Conservation (phyloP, 2,797 vertebrate genomes). For the Hozukius guyotensis region DNA sequence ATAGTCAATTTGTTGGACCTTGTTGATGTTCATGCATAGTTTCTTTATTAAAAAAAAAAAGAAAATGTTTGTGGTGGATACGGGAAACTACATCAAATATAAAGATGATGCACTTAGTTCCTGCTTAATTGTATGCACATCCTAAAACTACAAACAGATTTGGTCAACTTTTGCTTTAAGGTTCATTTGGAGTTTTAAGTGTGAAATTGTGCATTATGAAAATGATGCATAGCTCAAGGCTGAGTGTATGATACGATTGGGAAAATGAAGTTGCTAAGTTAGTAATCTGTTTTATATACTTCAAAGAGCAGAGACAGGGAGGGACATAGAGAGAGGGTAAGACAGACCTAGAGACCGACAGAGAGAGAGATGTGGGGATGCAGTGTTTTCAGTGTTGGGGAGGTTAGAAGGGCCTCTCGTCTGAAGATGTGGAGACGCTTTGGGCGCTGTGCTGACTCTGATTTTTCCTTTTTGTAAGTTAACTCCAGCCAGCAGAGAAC, state of each 20-base stretch:
- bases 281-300: constrained; percentile 40
- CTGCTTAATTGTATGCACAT: neutral
- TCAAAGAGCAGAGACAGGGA: constrained; percentile 29
- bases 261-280: constrained; percentile 35
- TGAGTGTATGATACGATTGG: constrained; percentile 10
- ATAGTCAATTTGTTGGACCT: neutral
- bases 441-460: constrained; percentile 9
- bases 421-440: neutral
- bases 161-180: constrained; percentile 16
- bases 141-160: neutral
- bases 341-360: neutral
- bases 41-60: neutral
- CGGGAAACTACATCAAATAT: neutral
- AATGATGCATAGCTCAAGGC: constrained; percentile 38
- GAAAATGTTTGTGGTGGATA: neutral
- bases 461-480: constrained; percentile 18
- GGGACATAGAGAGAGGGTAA: neutral
- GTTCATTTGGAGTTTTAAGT: constrained; percentile 24
- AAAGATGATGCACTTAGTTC: neutral
- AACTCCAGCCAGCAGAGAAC: constrained; percentile 21
- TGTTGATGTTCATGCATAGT: neutral
- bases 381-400: neutral
- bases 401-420: constrained; percentile 8
- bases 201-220: constrained; percentile 26
- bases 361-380: neutral